phyloP scores from a whole-genome alignment of 1,140 invertebrate genomes.

The Drosophila novamexicana region DNA sequence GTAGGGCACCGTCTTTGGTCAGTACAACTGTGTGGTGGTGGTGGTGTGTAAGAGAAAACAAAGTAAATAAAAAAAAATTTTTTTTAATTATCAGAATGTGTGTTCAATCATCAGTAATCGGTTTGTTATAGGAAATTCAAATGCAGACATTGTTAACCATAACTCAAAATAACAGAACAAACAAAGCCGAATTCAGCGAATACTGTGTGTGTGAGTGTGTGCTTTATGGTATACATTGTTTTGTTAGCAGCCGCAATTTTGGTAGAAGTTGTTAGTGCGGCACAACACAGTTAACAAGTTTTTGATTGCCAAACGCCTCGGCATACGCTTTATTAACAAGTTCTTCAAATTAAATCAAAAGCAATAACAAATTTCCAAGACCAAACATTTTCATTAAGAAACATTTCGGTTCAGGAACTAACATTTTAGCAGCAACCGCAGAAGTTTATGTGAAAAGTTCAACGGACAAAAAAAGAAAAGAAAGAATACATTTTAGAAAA shows the following conservation, averaged over 20 bases:
- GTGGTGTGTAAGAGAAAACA: slow-evolving; percentile 72
- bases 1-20: slow-evolving; percentile 90
- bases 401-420: slow-evolving; percentile 60
- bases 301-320: slow-evolving; percentile 52
- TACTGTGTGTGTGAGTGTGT: slow-evolving; percentile 31
- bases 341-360: slow-evolving; percentile 59
- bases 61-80: slow-evolving; percentile 61
- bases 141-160: slow-evolving; percentile 53
- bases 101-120: slow-evolving; percentile 41
- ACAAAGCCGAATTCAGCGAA: slow-evolving; percentile 54
- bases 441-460: slow-evolving; percentile 76
- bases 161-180: slow-evolving; percentile 45
- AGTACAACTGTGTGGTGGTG: slow-evolving; percentile 88
- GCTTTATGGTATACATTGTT: slow-evolving; percentile 11
- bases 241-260: slow-evolving; percentile 63
- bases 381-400: slow-evolving; percentile 76
- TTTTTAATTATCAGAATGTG: slow-evolving; percentile 35
- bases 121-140: slow-evolving; percentile 46
- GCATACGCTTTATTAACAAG: slow-evolving; percentile 52
- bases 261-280: slow-evolving; percentile 44
- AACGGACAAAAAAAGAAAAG: slow-evolving; percentile 33
- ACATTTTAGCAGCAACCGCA: slow-evolving; percentile 55
- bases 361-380: slow-evolving; percentile 28
- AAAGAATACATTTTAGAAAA: slow-evolving; percentile 20
- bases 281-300: slow-evolving; percentile 64